A percentile compares a stretch with the other conserved stretches of the same genome.
Conservation (phyloP, 2,888 invertebrate species). For the Nemurella pictetii region DNA sequence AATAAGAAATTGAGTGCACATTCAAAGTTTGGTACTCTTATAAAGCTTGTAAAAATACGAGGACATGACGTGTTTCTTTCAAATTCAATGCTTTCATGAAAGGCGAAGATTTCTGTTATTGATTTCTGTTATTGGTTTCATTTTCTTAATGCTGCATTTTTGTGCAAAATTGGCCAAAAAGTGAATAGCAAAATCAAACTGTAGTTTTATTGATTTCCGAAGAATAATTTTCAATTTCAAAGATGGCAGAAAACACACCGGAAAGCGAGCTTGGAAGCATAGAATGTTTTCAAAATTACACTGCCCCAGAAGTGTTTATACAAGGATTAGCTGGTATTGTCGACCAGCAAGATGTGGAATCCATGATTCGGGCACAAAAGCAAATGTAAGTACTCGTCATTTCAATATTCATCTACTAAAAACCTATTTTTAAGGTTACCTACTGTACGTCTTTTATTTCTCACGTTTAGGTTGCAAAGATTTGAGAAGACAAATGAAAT, state of each 20-base stretch:
- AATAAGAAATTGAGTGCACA: too few relatives aligned
- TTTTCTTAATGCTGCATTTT: too few relatives aligned
- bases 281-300: slow-evolving; percentile 87
- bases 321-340: slow-evolving; percentile 90
- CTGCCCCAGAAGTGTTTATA: slow-evolving; percentile 90
- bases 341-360: slow-evolving; percentile 87
- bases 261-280: slow-evolving; percentile 65
- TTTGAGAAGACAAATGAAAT: slow-evolving; percentile 99
- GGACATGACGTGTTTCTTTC: too few relatives aligned
- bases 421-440: background rate
- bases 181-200: background rate
- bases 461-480: slow-evolving; percentile 75
- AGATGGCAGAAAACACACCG: slow-evolving; percentile 52
- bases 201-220: background rate
- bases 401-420: slow-evolving; percentile 20
- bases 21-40: too few relatives aligned
- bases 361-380: slow-evolving; percentile 87
- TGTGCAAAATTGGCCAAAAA: too few relatives aligned
- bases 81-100: too few relatives aligned
- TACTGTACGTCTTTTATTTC: background rate
- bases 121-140: too few relatives aligned
- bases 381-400: slow-evolving; percentile 71
- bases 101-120: too few relatives aligned
- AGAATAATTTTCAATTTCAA: slow-evolving; percentile 14
- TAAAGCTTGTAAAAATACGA: too few relatives aligned